A percentile compares a stretch with the other conserved stretches of the same genome.
phyloP scores from a whole-genome alignment of 2,888 invertebrate species.

The Alentia gelatinosa region DNA sequence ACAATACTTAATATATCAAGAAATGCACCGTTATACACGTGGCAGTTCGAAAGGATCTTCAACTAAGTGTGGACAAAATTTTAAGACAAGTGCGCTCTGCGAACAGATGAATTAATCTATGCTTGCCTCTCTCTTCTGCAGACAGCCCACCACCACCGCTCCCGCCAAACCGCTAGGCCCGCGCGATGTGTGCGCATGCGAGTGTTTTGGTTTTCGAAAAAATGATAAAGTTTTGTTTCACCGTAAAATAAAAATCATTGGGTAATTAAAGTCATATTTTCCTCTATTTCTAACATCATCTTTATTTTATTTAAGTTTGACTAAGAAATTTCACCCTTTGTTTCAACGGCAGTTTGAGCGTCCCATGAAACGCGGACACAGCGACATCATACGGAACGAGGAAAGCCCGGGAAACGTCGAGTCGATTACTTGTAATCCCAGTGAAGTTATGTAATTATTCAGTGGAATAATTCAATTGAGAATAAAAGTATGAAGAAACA shows the following conservation, averaged over 20 bases:
- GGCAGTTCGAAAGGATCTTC: too few relatives aligned
- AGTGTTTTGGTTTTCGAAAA: slow-evolving; percentile 50
- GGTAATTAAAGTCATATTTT: too few relatives aligned
- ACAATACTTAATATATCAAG: not conserved
- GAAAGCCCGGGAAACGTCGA: too few relatives aligned
- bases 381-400: not conserved
- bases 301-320: too few relatives aligned
- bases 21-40: too few relatives aligned
- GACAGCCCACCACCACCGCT: slow-evolving; percentile 29
- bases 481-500: too few relatives aligned
- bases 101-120: not conserved
- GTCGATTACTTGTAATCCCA: too few relatives aligned
- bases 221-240: not conserved
- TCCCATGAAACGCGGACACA: not conserved
- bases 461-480: too few relatives aligned
- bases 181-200: slow-evolving; percentile 57
- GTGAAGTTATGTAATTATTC: too few relatives aligned
- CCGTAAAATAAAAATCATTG: too few relatives aligned
- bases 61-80: too few relatives aligned
- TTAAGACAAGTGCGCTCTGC: not conserved
- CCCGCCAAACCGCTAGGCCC: slow-evolving; percentile 57
- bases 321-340: not conserved
- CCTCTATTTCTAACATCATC: too few relatives aligned
- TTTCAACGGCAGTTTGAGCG: not conserved
- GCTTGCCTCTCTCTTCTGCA: not conserved